Conservation (phyloP, 2,113 vertebrate species). For the Benitochromis conjunctus region DNA sequence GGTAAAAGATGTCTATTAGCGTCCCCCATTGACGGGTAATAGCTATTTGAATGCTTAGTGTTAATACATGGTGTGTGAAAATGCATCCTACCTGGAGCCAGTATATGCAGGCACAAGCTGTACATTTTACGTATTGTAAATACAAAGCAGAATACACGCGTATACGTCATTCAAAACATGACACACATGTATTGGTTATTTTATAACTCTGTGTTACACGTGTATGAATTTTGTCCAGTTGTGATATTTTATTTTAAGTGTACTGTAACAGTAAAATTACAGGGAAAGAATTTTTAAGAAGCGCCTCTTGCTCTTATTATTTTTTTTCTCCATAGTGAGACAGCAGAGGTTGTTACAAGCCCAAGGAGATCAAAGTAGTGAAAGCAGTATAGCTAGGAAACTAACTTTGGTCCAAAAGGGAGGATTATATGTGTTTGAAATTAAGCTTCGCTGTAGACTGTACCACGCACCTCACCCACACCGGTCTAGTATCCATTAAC, state of each 20-base stretch:
- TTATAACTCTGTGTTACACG: not conserved
- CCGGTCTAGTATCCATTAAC: not conserved
- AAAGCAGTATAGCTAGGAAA: slow-evolving; percentile 5
- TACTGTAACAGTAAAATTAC: not conserved
- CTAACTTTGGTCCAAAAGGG: not conserved
- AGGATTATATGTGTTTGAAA: slow-evolving; percentile 39
- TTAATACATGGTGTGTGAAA: not conserved
- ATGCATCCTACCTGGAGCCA: not conserved
- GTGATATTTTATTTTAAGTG: not conserved
- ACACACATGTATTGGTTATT: not conserved
- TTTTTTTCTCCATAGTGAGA: not conserved
- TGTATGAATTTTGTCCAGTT: not conserved
- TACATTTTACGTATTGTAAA: not conserved
- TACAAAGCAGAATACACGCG: not conserved
- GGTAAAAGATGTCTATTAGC: not conserved
- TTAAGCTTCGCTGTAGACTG: slow-evolving; percentile 12
- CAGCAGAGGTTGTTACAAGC: not conserved
- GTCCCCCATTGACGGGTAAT: not conserved
- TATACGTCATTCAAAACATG: not conserved
- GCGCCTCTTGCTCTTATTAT: not conserved
- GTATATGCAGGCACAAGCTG: not conserved
- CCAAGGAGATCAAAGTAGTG: slow-evolving; percentile 12
- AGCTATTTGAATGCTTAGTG: not conserved
- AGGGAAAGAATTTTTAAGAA: not conserved
- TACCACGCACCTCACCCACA: not conserved